These are phyloP conservation scores for Catharus bicknelli DNA, from an alignment of 2,113 vertebrate species.

Conservation along the genomic window DNA sequence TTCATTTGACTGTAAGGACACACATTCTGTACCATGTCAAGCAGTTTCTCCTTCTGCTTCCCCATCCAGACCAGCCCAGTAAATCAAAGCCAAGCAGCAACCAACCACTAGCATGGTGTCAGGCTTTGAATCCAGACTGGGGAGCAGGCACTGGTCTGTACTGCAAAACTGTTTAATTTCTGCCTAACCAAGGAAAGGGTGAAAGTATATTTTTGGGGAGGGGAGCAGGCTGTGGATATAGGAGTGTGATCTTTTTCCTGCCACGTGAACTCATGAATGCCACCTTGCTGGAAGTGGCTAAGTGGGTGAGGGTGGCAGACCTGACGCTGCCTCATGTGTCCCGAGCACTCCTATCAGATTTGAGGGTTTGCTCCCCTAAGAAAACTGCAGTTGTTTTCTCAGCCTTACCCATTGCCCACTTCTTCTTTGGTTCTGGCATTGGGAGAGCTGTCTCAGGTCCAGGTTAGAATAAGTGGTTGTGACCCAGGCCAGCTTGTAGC, in stretches of 20 bases:
- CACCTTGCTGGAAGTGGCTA: neutral
- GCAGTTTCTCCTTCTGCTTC: neutral
- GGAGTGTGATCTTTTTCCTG: neutral
- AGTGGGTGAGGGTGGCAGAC: fast-evolving
- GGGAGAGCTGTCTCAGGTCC: neutral
- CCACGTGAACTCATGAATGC: fast-evolving
- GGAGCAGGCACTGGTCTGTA: neutral
- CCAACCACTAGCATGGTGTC: neutral
- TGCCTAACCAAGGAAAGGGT: neutral
- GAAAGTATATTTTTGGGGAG: neutral
- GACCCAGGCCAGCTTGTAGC: neutral
- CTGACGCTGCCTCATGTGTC: fast-evolving
- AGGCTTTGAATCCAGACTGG: neutral
- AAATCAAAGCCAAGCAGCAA: neutral
- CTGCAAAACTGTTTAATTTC: neutral
- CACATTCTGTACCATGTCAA: neutral
- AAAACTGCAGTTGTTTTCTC: neutral
- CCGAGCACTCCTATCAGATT: neutral
- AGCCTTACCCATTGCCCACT: neutral
- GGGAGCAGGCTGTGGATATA: neutral
- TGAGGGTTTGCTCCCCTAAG: neutral
- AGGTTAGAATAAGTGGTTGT: neutral
- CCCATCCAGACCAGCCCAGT: neutral
- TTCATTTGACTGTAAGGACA: neutral
- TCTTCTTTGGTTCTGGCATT: neutral